Percentiles rank a stretch among this genome's conserved stretches.
These are phyloP conservation scores for Steinernema feltiae DNA, from an alignment of 1,140 invertebrate genomes.

Conservation along the genomic window DNA sequence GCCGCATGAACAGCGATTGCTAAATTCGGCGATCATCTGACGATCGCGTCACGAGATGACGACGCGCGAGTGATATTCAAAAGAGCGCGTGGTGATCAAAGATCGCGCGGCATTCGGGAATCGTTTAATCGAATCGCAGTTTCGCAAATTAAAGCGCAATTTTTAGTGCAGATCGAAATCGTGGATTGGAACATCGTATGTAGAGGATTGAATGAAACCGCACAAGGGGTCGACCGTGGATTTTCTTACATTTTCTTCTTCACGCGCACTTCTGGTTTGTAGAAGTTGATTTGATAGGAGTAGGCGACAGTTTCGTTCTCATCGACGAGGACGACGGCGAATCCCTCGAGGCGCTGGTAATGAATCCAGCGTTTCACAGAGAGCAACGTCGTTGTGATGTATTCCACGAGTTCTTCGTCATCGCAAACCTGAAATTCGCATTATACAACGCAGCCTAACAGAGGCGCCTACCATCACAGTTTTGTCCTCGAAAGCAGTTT, in stretches of 20 bases:
- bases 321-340: background rate
- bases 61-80: too few species aligned
- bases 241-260: background rate
- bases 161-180: too few species aligned
- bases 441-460: background rate
- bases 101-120: too few species aligned
- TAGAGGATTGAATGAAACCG: too few species aligned
- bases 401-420: background rate
- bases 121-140: background rate
- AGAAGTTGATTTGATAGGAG: conserved; percentile 7
- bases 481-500: background rate
- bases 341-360: background rate
- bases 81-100: too few species aligned
- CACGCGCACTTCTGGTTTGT: background rate
- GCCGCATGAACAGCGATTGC: too few species aligned
- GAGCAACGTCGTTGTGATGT: background rate
- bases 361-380: background rate
- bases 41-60: too few species aligned
- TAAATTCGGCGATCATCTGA: too few species aligned
- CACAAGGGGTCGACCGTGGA: background rate
- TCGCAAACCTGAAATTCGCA: background rate
- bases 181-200: too few species aligned
- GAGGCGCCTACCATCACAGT: background rate
- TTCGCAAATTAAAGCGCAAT: background rate
- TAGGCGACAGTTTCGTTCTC: background rate